Evolutionary conservation across 2,888 invertebrate genomes (phyloP), one percentile per base, ranked within the genome.

Genomic region (Polyploca ridens): DNA sequence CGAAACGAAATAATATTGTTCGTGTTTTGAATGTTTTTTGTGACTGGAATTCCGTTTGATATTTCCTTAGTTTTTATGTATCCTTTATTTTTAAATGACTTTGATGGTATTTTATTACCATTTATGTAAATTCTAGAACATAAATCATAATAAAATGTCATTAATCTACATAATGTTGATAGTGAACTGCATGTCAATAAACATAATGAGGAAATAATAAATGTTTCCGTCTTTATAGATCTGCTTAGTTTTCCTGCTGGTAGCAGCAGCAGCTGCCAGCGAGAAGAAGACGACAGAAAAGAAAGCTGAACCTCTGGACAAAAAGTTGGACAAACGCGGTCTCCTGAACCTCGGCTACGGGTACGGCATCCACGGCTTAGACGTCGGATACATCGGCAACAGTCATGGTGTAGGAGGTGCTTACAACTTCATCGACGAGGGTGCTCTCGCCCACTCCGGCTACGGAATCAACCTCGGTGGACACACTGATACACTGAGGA

Each of bases 311-410:
- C 94, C 95, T 65, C 87, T 95, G 74, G 96, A 96, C 71, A 97
- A 97, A 95, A 97, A 97, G 89, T 95, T 97, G 87, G 97, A 97
- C 91, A 97, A 97, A 90, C 96, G 97, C 77, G 97, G 97, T 75
- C 95, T 97, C 77, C 94, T 97, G 67, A 96, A 96, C 85, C 94
- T 97, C 84, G 97, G 97, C 77, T 97, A 97, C 79, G 97, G 97
- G 64, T 97, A 97, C 87, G 97, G 97, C 68, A 95, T 95, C 83
- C 95, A 96, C 79, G 97, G 97, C 74, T 95, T 96, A 72, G 97
- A 97, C 83, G 89, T 97, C 71, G 97, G 97, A 62, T 96, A 96
- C 85, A 93, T 96, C 77, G 96, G 96, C 64, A 89, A 86, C 80
- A 95, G 95, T 44, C 95, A 95, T 69, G 95, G 95, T 8, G 64